Percentiles rank a stretch among this genome's conserved stretches.
phyloP scores from a whole-genome alignment of 1,140 invertebrate species.

The Cyphomyrmex costatus region DNA sequence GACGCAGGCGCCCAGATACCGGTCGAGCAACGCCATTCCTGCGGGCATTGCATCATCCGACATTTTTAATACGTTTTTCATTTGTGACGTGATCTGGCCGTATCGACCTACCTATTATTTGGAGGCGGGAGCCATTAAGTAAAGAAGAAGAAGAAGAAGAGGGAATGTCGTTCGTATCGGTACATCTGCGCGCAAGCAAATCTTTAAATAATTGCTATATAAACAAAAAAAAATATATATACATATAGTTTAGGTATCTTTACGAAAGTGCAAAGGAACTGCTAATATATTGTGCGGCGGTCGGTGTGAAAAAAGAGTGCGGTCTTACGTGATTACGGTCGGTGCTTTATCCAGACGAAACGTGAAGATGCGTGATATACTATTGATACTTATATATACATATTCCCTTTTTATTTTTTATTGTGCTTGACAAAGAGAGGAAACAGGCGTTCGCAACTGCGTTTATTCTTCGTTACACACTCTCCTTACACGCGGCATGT shows the following conservation, averaged over 20 bases:
- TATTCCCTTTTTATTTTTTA: not conserved
- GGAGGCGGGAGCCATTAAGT: too few species aligned
- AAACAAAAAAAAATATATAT: conserved; percentile 33
- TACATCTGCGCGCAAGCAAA: conserved; percentile 39
- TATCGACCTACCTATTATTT: too few species aligned
- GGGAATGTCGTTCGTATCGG: conserved; percentile 36
- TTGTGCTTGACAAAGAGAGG: not conserved
- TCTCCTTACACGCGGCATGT: conserved; percentile 55
- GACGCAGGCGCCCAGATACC: too few species aligned
- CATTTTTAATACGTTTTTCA: too few species aligned
- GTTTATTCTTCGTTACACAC: not conserved
- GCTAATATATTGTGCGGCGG: conserved; percentile 55
- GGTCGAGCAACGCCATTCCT: too few species aligned
- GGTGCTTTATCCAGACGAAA: conserved; percentile 21
- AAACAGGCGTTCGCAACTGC: not conserved
- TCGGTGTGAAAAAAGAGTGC: conserved; percentile 30
- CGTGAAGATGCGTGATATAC: not conserved
- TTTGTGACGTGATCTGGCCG: too few species aligned
- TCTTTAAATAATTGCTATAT: conserved; percentile 55
- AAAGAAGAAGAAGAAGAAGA: too few species aligned
- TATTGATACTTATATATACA: conserved; percentile 19
- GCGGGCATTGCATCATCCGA: too few species aligned
- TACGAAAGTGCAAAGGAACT: conserved; percentile 55
- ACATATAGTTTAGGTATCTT: conserved; percentile 49
- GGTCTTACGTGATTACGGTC: conserved; percentile 30